Evolutionary conservation across 2,113 vertebrate species (phyloP), one percentile per base, ranked within the genome.

Genomic region (Macroglossus sobrinus): DNA sequence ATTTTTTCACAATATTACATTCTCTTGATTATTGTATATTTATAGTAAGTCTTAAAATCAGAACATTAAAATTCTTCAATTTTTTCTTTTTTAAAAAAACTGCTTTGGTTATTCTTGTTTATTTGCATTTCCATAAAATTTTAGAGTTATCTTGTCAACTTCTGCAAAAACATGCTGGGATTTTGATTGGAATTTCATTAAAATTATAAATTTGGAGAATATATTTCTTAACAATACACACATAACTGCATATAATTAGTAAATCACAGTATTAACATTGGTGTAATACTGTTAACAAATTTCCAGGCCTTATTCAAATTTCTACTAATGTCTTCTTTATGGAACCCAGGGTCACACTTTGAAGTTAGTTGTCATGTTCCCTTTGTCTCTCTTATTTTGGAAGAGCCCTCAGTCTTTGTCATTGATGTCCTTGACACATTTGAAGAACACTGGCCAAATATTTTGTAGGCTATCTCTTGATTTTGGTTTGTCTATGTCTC

Each of bases 41-140:
- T 47, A 26, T 75, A 71, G 24, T 71, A 92, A 85, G 30, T 79
- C 45, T 78, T 84, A 15, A 72, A 79, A 90, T 87, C 14, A 68
- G 30, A 81, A 61, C 21, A 45, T 72, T 89, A 87, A 78, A 57
- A 12, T 35, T 74, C 6, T 92, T 21, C 8, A 38, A 26, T 81
- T 69, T 45, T 72, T 50, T 55, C 24, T 24, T 19, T 50, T 68
- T 82, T 21, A 24, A 40, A 91, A 86, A 96, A 76, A 76, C 47
- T 75, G 5, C 6, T 95, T 79, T 69, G 12, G 10, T 28, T 84
- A 63, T 87, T 96, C 11, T 74, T 86, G 3, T 81, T 94, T 10
- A 92, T 75, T 94, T 92, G 21, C 21, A 86, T 93, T 74, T 66
- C 13, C 35, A 71, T 80, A 53, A 64, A 96, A 26, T 66, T 84